Base-by-base conservation (phyloP, 2,113 vertebrate species). In the Trematocara zebra region DNA sequence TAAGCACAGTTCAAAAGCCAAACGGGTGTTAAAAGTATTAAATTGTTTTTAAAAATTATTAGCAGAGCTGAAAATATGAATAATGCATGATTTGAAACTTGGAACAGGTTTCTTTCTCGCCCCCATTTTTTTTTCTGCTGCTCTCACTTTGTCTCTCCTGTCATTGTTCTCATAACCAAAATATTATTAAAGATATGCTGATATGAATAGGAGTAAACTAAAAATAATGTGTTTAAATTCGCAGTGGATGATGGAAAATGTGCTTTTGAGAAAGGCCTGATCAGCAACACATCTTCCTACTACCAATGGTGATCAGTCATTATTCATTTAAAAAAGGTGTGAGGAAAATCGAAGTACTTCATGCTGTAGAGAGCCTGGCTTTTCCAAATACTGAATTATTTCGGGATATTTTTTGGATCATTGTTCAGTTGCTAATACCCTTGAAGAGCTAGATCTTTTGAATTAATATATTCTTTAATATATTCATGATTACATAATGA, bases 401-500 rank as follows among this genome's bases (percentile, higher is more conserved):
- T 76, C 3, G 0, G 6, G 56, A 44, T 69, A 61, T 1, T 35
- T 61, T 35, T n/a, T 64, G 2, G 59, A 18, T 35, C 33, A 28
- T 82, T 84, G 40, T 84, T 42, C 7, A 81, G 20, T 82, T 72
- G 35, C 23, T 47, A 9, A 44, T 17, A 28, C 42, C 67, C 64
- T 74, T n/a, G 47, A 28, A 72, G 23, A 78, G 53, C 79, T 40
- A 85, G 78, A 33, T n/a, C 23, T 42, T 82, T 18, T 53, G 11
- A 52, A 53, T 78, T 35, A 35, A 53, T 78, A 37, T 78, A 12
- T 1, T 49, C 2, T 31, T 49, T 1, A 49, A 49, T 49, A 31
- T 31, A 44, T 72, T 26, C 8, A 2, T 64, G 28, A 35, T 64
- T n/a, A 64, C 2, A 33, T 64, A 64, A 35, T 64, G 17, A 64